Evolutionary conservation across 2,113 vertebrate genomes (phyloP), one percentile per base, ranked within the genome.

Genomic region (Vimba vimba): DNA sequence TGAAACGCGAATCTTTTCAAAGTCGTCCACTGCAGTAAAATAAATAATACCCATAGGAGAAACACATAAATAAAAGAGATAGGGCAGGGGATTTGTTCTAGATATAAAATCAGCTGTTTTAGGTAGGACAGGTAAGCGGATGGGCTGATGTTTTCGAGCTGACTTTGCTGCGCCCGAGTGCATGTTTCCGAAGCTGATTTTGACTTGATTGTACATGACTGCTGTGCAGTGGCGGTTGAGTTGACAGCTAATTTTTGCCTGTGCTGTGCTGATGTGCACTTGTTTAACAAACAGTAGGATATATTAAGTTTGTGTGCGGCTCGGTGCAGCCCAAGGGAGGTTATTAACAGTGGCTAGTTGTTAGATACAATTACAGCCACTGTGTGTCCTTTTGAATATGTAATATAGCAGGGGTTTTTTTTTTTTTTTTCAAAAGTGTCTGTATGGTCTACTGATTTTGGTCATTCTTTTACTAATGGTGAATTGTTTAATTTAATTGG

Each of bases 1-100:
- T 76, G 86, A 90, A 89, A 76, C 83, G 86, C 21, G 27, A 76
- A 86, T 83, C 91, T 91, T 93, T 88, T 92, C 84, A 94, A 91
- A 90, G 91, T 91, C 69, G 82, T 88, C 77, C 21, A 39, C 68
- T 75, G 60, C 71, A 47, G 84, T 82, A 71, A 84, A 84, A 86
- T 57, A 86, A 84, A 81, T 73, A 52, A 83, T 69, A 73, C 50
- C 73, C 85, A 64, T 17, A 78, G 45, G 57, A 78, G 55, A 55
- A 62, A 80, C 33, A 79, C 12, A 79, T 57, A 69, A 79, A 59
- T 43, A 45, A 30, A 86, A 5, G 25, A 43, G 82, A 73, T 36
- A 19, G 62, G 78, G 15, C 57, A 52, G 45, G 50, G 33, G 45
- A 59, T 64, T 79, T 55, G 75, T 21, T 71, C 64, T 55, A 55